These are phyloP conservation scores for Delichon dasypus DNA, from an alignment of 2,797 vertebrate species.

Conservation along the genomic window DNA sequence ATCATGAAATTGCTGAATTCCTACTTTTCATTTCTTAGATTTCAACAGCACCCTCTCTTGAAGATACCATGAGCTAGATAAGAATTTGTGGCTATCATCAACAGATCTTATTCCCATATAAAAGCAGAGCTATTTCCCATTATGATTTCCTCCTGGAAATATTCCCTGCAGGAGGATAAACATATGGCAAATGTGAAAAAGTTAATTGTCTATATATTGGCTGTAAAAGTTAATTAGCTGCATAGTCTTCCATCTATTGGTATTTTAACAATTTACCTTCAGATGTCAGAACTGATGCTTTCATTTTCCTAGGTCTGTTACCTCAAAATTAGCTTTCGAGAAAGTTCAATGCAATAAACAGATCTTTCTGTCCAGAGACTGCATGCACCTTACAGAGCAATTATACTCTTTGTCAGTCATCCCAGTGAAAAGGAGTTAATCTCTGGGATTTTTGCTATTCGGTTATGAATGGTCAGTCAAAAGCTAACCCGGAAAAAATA, in stretches of 20 bases:
- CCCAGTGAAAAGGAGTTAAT: neutral
- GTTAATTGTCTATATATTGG: conserved; percentile 70
- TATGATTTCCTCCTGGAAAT: conserved; percentile 64
- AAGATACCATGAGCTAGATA: neutral
- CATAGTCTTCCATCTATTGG: conserved; percentile 52
- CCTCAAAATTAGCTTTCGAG: conserved; percentile 33
- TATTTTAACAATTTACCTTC: conserved; percentile 67
- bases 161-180: conserved; percentile 63
- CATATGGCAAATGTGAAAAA: conserved; percentile 72
- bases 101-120: conserved; percentile 39
- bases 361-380: neutral
- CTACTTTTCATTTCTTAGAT: neutral
- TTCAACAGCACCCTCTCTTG: neutral
- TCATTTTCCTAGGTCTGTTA: conserved; percentile 34
- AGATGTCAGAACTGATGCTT: conserved; percentile 52
- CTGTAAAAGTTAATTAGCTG: conserved; percentile 71
- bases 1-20: neutral
- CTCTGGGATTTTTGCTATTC: neutral
- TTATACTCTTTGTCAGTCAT: neutral
- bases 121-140: conserved; percentile 51
- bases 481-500: neutral
- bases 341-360: neutral
- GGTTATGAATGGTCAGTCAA: neutral
- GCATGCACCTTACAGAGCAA: neutral
- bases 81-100: conserved; percentile 51